phyloP scores from a whole-genome alignment of 2,888 invertebrate species.

The Electrophaes corylata region DNA sequence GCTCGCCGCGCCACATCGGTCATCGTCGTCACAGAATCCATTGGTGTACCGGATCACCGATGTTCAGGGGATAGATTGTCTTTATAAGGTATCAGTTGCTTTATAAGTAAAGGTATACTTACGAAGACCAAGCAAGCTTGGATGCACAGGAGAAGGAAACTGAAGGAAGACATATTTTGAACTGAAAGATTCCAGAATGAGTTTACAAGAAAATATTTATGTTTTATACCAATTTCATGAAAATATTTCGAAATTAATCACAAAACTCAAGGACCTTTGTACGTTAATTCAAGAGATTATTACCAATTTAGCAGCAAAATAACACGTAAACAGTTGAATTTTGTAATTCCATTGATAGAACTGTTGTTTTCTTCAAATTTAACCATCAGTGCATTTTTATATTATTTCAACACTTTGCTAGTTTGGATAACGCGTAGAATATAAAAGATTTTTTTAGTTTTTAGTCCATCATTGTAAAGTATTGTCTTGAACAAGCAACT shows the following conservation, averaged over 20 bases:
- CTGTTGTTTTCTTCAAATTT: not conserved
- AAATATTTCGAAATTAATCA: conserved; percentile 18
- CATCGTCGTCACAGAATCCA: no score
- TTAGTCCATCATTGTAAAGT: conserved; percentile 21
- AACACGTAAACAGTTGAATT: conserved; percentile 15
- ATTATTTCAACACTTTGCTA: conserved; percentile 2
- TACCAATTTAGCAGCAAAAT: not conserved
- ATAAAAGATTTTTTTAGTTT: conserved; percentile 10
- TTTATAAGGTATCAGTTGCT: no score
- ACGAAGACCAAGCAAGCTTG: conserved; percentile 48
- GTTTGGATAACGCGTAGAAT: conserved; percentile 12
- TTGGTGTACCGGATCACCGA: no score
- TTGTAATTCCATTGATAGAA: conserved; percentile 16
- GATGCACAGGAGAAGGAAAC: conserved; percentile 34
- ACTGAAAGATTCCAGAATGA: conserved; percentile 30
- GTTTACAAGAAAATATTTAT: not conserved
- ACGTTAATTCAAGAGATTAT: not conserved
- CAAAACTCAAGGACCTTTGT: conserved; percentile 19
- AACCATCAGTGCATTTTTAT: not conserved
- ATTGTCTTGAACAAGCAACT: conserved; percentile 16
- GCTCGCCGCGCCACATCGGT: no score
- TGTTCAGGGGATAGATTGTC: no score
- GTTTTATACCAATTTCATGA: conserved; percentile 25
- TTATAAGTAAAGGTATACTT: conserved; percentile 16
- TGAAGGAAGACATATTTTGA: conserved; percentile 38